Evolutionary conservation across 2,113 vertebrate genomes (phyloP), one percentile per base, ranked within the genome.

Genomic region (Antigone vipio): DNA sequence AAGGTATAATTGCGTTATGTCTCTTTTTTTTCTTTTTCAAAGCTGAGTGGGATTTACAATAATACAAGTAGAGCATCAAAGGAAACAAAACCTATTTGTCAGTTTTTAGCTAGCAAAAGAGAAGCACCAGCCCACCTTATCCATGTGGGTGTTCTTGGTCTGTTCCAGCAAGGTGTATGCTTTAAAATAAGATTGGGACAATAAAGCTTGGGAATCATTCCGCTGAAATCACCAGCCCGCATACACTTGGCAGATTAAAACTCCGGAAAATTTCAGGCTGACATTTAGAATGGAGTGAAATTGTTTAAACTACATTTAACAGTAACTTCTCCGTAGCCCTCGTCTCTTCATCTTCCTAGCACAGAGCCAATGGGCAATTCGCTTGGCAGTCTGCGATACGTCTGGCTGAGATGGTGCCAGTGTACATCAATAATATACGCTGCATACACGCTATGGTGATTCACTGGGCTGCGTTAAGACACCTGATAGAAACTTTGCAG

Each of bases 271-370:
- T 95, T 97, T 98, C 96, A 88, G 74, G 93, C 92, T 98, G 97
- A 98, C 97, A 98, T 98, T 98, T 98, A 97, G 95, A 98, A 98
- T 86, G 85, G 88, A 96, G 85, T 52, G 85, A 95, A 97, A 97
- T 84, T 83, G 92, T 97, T 98, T 96, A 93, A 97, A 97, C 90
- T 96, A 74, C 69, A 93, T 98, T 97, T 97, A 97, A 88, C 97
- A 98, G 97, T 96, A 96, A 96, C 81, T 97, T 97, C 97, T 92
- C 73, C 89, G 32, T 94, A 95, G 89, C 87, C 84, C 76, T 94
- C 58, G 4, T 80, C 85, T 95, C 97, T 96, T 96, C 56, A 50
- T 94, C 83, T 88, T 55, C 68, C 90, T 60, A 93, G 81, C 74
- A 89, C 5, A 3, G 96, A 93, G 88, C 84, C 35, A n/a, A 52